These are phyloP conservation scores for Erythrocercus mccallii DNA, from an alignment of 2,113 vertebrate species.

Conservation along the genomic window DNA sequence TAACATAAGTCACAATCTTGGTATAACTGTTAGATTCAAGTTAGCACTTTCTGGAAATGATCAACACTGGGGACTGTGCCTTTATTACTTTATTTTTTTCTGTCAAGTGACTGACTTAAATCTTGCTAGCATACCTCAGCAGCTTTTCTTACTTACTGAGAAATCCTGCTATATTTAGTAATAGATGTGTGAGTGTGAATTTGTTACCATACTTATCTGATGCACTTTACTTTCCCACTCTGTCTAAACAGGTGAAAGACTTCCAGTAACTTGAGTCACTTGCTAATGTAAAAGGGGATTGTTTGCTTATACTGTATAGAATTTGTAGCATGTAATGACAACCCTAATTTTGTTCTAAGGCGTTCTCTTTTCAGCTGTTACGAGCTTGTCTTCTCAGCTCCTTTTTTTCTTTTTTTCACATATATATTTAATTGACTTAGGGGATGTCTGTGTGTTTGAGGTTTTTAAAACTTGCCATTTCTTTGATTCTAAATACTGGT, in stretches of 20 bases:
- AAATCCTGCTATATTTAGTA: slow-evolving; percentile 71
- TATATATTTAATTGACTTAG: not conserved
- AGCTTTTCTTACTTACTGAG: slow-evolving; percentile 45
- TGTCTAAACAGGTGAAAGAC: not conserved
- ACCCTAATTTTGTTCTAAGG: not conserved
- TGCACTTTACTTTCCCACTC: slow-evolving; percentile 25
- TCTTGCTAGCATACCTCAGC: slow-evolving; percentile 45
- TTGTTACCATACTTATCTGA: slow-evolving; percentile 45
- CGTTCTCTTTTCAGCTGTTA: not conserved
- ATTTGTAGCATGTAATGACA: not conserved
- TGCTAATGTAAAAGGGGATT: not conserved
- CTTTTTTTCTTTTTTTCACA: too few relatives aligned
- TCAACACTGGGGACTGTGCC: not conserved
- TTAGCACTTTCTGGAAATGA: not conserved
- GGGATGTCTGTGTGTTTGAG: not conserved
- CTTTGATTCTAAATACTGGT: not conserved
- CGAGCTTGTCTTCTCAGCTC: not conserved
- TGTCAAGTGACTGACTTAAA: slow-evolving; percentile 27
- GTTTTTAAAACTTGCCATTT: not conserved
- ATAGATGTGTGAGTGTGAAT: slow-evolving; percentile 41
- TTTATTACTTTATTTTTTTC: not conserved
- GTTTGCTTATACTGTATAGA: not conserved
- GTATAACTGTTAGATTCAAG: not conserved
- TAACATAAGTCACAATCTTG: not conserved
- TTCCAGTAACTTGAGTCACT: not conserved